These are phyloP conservation scores for Piscicola geometra DNA, from an alignment of 2,888 invertebrate species.

Conservation along the genomic window DNA sequence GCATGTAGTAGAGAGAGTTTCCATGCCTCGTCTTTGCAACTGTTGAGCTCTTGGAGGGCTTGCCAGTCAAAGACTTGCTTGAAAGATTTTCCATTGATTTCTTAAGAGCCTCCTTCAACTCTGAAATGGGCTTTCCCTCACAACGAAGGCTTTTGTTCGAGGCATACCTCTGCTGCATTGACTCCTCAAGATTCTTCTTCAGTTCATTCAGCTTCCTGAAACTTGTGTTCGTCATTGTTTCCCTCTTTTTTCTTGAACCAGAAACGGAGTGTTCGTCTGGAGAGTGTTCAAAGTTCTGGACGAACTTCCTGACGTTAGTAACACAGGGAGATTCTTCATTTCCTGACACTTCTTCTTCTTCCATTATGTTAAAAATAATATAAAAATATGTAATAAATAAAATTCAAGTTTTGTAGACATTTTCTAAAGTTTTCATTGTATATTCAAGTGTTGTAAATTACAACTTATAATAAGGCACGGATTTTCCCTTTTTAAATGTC, in stretches of 20 bases:
- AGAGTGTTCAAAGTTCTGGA: background rate
- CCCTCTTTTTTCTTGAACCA: background rate
- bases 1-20: background rate
- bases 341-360: too few relatives aligned
- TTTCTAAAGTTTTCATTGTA: too few relatives aligned
- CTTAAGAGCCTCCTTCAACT: slow-evolving; percentile 4
- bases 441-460: too few relatives aligned
- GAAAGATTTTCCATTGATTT: slow-evolving; percentile 8
- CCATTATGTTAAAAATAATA: too few relatives aligned
- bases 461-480: too few relatives aligned
- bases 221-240: slow-evolving; percentile 4
- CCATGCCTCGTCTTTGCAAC: background rate
- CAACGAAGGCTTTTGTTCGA: background rate
- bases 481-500: too few relatives aligned
- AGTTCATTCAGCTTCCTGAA: slow-evolving; percentile 6
- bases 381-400: too few relatives aligned
- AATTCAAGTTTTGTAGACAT: too few relatives aligned
- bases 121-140: slow-evolving; percentile 1
- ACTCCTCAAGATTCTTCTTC: background rate
- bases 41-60: background rate
- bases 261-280: background rate
- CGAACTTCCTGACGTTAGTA: background rate
- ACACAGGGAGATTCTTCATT: background rate
- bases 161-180: background rate
- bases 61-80: background rate